phyloP scores from a whole-genome alignment of 2,113 vertebrate species.

The Protobothrops mucrosquamatus region DNA sequence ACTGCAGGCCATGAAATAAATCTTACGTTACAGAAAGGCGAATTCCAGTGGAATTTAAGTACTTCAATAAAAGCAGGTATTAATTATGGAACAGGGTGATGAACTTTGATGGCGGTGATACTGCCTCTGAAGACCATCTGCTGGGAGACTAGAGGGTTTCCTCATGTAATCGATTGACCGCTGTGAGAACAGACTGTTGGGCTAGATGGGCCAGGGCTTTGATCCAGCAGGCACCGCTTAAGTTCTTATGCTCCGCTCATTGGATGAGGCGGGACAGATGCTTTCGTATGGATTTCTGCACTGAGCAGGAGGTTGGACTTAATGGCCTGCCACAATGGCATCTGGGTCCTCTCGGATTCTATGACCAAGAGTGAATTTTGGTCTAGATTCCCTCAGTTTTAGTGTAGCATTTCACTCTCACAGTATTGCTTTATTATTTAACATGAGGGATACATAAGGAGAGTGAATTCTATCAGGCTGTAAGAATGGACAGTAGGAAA shows the following conservation, averaged over 20 bases:
- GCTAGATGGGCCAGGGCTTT: not conserved
- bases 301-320: not conserved
- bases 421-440: not conserved
- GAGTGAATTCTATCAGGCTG: not conserved
- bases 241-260: not conserved
- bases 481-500: not conserved
- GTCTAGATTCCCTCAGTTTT: not conserved
- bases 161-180: not conserved
- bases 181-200: not conserved
- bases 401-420: not conserved
- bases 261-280: not conserved
- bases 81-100: not conserved
- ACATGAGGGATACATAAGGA: not conserved
- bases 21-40: not conserved
- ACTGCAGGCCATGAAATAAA: not conserved
- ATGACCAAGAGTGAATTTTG: not conserved
- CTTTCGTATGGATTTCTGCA: not conserved
- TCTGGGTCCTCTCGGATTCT: not conserved
- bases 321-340: not conserved
- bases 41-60: not conserved
- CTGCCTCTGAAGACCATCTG: not conserved
- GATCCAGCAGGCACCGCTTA: not conserved
- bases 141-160: not conserved
- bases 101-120: not conserved
- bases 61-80: not conserved